These are phyloP conservation scores for Zootermopsis nevadensis DNA, from an alignment of 2,888 invertebrate genomes.

Conservation along the genomic window DNA sequence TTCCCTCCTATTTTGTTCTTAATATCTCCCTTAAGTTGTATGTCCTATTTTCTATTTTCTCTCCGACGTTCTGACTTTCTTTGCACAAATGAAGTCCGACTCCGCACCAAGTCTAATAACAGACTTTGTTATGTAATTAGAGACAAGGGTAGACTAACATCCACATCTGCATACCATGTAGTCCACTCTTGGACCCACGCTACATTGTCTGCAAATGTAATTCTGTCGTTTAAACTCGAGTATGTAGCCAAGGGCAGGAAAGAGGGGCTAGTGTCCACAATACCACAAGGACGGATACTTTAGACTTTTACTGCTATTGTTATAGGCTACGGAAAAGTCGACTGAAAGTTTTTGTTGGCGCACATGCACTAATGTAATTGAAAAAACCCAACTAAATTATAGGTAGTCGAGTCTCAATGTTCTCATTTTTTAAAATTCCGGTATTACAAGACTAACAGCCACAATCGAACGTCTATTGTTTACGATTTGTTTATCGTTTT, in stretches of 20 bases:
- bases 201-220: no score
- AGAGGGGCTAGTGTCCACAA: not conserved
- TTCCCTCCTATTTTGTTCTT: not conserved
- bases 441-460: no score
- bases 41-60: not conserved
- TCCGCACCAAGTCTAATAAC: not conserved
- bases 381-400: no score
- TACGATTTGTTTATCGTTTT: no score
- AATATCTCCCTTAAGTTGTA: not conserved
- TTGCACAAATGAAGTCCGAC: not conserved
- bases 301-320: constrained; percentile 31
- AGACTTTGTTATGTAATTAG: not conserved
- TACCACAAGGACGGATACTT: not conserved
- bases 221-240: no score
- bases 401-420: no score
- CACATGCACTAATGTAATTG: no score
- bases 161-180: not conserved
- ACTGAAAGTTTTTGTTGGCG: not conserved
- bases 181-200: not conserved
- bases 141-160: no score
- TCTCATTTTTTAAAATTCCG: no score
- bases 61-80: not conserved
- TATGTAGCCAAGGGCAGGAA: no score
- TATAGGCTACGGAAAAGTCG: constrained; percentile 3
- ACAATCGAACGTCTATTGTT: no score